A percentile compares a stretch with the other conserved stretches of the same genome.
Conservation (phyloP, 1,140 invertebrate species). For the Zaprionus ghesquierei region DNA sequence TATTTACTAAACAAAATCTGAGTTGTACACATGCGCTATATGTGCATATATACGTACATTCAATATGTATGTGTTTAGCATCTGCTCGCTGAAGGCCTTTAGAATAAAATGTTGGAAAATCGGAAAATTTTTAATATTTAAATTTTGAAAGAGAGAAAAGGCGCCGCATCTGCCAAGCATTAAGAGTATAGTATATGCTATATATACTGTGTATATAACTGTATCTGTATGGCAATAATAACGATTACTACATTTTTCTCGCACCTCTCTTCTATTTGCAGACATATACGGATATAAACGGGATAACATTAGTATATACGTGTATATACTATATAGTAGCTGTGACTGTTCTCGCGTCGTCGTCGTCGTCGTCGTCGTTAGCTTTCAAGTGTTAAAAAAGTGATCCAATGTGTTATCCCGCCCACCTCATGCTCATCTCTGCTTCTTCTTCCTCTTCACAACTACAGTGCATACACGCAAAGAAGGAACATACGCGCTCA, state of each 20-base stretch:
- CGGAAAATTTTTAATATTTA: not conserved
- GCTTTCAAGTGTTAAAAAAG: slow-evolving; percentile 53
- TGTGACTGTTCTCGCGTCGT: not conserved
- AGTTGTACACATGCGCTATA: not conserved
- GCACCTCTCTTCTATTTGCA: slow-evolving; percentile 45
- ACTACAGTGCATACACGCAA: slow-evolving; percentile 45
- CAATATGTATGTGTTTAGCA: not conserved
- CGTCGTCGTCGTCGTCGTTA: slow-evolving; percentile 7
- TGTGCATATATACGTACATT: not conserved
- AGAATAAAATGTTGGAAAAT: not conserved
- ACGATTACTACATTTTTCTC: not conserved
- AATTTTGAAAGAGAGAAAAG: not conserved
- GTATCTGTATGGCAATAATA: not conserved
- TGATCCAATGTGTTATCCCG: slow-evolving; percentile 14
- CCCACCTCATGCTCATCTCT: not conserved
- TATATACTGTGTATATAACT: not conserved
- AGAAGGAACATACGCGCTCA: slow-evolving; percentile 49
- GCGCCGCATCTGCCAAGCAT: not conserved
- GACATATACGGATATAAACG: slow-evolving; percentile 5
- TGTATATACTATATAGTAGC: not conserved
- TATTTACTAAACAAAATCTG: not conserved
- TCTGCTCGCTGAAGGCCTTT: not conserved
- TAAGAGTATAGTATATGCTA: not conserved
- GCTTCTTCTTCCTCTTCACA: slow-evolving; percentile 17
- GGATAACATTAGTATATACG: not conserved